phyloP scores from a whole-genome alignment of 2,113 vertebrate genomes.

The Sylvia atricapilla region DNA sequence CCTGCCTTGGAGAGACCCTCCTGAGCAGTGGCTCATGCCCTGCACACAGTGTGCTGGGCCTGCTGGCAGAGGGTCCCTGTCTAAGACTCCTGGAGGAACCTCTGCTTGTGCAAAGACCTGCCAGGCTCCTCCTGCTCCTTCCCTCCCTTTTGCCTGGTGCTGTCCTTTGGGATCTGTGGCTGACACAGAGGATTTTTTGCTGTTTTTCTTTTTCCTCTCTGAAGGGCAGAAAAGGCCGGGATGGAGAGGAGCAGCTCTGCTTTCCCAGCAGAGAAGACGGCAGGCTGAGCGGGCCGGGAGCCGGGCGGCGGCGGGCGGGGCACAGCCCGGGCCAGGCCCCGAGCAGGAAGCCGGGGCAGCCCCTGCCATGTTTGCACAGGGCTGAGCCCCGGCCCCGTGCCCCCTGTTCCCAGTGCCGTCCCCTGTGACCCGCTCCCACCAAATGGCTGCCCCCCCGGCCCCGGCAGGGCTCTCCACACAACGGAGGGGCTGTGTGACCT shows the following conservation, averaged over 20 bases:
- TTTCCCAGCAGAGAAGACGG: background rate
- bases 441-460: background rate
- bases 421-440: background rate
- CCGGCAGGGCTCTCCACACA: slow-evolving; percentile 26
- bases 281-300: background rate
- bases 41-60: fast-evolving
- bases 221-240: background rate
- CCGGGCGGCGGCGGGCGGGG: fast-evolving
- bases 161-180: background rate
- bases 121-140: background rate
- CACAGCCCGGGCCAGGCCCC: background rate
- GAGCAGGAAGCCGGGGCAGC: fast-evolving
- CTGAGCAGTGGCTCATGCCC: background rate
- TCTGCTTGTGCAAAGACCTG: background rate
- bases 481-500: slow-evolving; percentile 65
- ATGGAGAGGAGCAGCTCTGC: fast-evolving
- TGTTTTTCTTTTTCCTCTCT: background rate
- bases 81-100: background rate
- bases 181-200: background rate
- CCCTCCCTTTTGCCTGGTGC: background rate
- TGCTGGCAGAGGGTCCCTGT: background rate
- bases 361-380: background rate
- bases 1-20: background rate
- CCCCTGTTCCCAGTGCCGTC: background rate
- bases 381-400: background rate